Evolutionary conservation across 2,113 vertebrate genomes (phyloP), one percentile per base, ranked within the genome.

Genomic region (Picathartes gymnocephalus): DNA sequence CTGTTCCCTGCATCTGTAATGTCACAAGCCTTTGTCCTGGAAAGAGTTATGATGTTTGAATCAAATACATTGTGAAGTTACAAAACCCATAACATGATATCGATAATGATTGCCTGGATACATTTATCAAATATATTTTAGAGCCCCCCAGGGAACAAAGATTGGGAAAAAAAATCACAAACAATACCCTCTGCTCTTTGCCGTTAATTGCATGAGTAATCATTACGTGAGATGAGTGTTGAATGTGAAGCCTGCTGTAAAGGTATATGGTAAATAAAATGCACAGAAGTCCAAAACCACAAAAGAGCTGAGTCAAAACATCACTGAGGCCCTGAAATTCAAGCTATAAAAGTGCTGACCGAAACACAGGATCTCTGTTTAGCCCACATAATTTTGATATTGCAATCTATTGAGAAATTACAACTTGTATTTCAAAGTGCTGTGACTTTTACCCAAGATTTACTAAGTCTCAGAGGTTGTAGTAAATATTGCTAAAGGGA

Each of bases 1-100:
- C 86, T 96, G 88, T 94, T 97, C 93, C 71, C 91, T 84, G 90
- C 91, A 93, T 97, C 93, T 92, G 87, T 95, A 97, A 97, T 54
- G 92, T 95, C 96, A 96, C 93, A 95, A 97, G 96, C 87, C 95
- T 95, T 97, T 97, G 96, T 98, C 97, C 97, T 93, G 94, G 93
- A 96, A 97, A 96, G 96, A 97, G 90, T 97, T 97, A 97, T 54
- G 96, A 95, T 96, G 86, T 97, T 97, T 97, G 95, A 95, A 96
- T 97, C 54, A 85, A 97, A 97, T 94, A 88, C 81, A 97, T 79
- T 62, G 94, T 88, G 90, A 96, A 97, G 92, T 97, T 96, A 97
- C 92, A 97, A 97, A 98, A 88, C 92, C 86, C 83, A 95, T 95
- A 97, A 96, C 86, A 92, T 64, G 82, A 97, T 96, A 79, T 92